Evolutionary conservation across 2,797 vertebrate genomes (phyloP), one percentile per base, ranked within the genome.

Genomic region (Alectoris magna): DNA sequence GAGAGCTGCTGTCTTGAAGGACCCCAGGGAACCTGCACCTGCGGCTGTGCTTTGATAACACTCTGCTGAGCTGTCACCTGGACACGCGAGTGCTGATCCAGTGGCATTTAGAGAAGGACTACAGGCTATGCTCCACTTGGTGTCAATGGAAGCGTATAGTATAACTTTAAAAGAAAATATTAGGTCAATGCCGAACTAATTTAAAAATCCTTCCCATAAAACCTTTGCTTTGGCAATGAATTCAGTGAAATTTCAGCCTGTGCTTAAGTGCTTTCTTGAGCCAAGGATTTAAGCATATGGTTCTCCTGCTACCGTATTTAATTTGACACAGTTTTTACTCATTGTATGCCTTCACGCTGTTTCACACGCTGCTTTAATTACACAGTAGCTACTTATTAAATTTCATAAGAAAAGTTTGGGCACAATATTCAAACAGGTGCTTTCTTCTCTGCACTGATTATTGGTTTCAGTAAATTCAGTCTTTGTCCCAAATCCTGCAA

Each of bases 331-430:
- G 75, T 91, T 96, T 96, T 90, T 93, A 88, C 88, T 96, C 78
- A 79, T 49, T 36, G 9, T 87, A 43, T 94, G 85, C 69, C 62
- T 91, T 84, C 1, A 6, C 43, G 43, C 67, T 68, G 86, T 82
- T 92, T 88, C 93, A 92, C 91, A 94, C 0, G 0, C 53, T 94
- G 84, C 75, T 91, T 84, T 93, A 95, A 96, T 95, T 94, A 92
- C 87, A 93, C 62, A 91, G 85, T 74, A 95, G 94, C 77, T 88
- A 84, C 85, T 93, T 93, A 93, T 95, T 95, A 95, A 94, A 96
- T 96, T 95, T 94, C 91, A 91, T 90, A 69, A 95, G 91, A 39
- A 51, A 95, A 94, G 92, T 68, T 5, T 6, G 19, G 71, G 64
- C 77, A 91, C 29, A 75, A 84, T 87, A 90, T 86, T 93, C 91